phyloP scores from a whole-genome alignment of 2,113 vertebrate genomes.

The Labrus mixtus region DNA sequence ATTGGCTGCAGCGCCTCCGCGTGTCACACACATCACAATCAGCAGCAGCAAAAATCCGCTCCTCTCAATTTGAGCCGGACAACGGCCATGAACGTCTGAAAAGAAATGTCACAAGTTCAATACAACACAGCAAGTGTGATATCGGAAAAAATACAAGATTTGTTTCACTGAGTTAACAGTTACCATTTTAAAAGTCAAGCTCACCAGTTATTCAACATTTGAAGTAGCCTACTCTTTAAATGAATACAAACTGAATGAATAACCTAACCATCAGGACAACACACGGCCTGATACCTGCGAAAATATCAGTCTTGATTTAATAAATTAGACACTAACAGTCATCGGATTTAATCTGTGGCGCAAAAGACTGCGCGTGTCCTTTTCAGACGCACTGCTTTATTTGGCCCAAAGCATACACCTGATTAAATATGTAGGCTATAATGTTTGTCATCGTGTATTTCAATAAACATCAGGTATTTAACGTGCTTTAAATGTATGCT shows the following conservation, averaged over 20 bases:
- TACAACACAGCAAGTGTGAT: neutral
- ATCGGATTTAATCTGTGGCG: neutral
- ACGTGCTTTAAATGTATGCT: no score
- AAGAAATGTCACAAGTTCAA: neutral
- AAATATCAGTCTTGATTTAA: neutral
- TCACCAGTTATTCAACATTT: neutral
- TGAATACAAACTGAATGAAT: no score
- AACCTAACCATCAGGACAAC: no score
- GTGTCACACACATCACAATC: slow-evolving; percentile 77
- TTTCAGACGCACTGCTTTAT: no score
- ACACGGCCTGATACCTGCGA: no score
- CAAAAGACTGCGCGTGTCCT: no score
- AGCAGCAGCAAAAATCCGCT: neutral
- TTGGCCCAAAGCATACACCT: no score
- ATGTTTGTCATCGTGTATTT: no score
- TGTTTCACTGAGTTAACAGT: neutral
- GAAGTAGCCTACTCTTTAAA: no score
- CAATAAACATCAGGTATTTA: no score
- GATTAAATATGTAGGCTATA: no score
- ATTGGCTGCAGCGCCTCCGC: slow-evolving; percentile 81
- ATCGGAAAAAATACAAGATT: no score
- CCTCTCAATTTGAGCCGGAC: neutral
- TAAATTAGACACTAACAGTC: neutral
- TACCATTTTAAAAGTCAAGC: neutral
- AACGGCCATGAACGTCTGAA: neutral